phyloP scores from a whole-genome alignment of 2,888 invertebrate species.

The Rosalia funebris region DNA sequence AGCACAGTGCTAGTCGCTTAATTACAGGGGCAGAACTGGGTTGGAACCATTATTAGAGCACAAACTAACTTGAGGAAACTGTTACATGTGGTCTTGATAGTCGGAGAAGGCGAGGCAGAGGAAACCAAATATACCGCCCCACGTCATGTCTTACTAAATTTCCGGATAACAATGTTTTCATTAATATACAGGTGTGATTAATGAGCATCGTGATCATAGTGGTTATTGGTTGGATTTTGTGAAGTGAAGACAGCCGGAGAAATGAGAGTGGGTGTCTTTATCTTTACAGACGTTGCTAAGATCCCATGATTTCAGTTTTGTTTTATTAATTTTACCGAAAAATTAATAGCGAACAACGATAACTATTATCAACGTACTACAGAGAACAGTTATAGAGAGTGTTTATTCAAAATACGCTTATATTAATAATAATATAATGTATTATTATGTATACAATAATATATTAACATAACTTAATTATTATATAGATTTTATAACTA shows the following conservation, averaged over 20 bases:
- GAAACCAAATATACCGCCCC: constrained; percentile 23
- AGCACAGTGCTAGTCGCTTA: constrained; percentile 61
- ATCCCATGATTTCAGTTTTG: too few relatives aligned
- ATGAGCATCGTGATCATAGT: constrained; percentile 31
- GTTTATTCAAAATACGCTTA: too few relatives aligned
- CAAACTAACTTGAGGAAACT: constrained; percentile 60
- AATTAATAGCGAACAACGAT: too few relatives aligned
- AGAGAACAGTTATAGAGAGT: too few relatives aligned
- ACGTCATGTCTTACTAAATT: constrained; percentile 23
- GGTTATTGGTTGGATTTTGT: constrained; percentile 21
- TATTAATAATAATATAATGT: too few relatives aligned
- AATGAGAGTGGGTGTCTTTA: too few relatives aligned
- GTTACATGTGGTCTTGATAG: constrained; percentile 58
- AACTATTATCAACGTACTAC: too few relatives aligned
- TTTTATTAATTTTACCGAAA: too few relatives aligned
- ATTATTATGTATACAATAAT: too few relatives aligned
- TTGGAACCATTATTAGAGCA: constrained; percentile 59
- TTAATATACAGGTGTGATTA: constrained; percentile 37
- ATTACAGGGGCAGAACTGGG: constrained; percentile 62
- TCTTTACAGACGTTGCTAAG: too few relatives aligned
- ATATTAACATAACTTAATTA: too few relatives aligned
- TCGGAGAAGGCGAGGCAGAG: constrained; percentile 38
- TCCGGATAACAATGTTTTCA: constrained; percentile 30
- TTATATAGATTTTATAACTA: too few relatives aligned
- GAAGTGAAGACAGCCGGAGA: background rate